These are phyloP conservation scores for Pomacea canaliculata DNA, from an alignment of 2,888 invertebrate species.

Conservation along the genomic window DNA sequence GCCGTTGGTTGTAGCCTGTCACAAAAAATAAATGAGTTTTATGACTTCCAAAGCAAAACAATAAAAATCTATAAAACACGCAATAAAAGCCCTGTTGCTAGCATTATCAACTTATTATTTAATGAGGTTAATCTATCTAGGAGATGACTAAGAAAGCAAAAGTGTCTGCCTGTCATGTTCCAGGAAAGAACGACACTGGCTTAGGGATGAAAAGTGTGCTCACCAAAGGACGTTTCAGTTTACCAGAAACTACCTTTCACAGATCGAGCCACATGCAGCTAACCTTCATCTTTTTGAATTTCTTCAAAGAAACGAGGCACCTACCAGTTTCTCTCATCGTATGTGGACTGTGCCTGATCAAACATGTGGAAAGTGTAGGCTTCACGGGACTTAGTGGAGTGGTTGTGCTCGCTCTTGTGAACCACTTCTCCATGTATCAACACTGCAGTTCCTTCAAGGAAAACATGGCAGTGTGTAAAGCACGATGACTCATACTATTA, in stretches of 20 bases:
- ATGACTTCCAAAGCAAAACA: background rate
- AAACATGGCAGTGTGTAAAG: background rate
- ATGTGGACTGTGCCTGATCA: slow-evolving; percentile 80
- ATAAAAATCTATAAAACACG: background rate
- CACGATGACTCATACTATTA: too few relatives aligned
- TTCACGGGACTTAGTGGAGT: slow-evolving; percentile 85
- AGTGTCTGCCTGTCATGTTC: too few relatives aligned
- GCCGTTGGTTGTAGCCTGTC: slow-evolving; percentile 53
- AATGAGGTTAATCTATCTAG: too few relatives aligned
- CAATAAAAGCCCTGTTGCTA: background rate
- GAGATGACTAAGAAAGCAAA: too few relatives aligned
- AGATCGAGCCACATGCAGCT: too few relatives aligned
- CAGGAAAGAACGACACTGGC: too few relatives aligned
- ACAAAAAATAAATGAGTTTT: slow-evolving; percentile 1
- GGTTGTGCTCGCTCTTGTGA: slow-evolving; percentile 91
- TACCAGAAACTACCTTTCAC: too few relatives aligned
- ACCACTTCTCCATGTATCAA: slow-evolving; percentile 93
- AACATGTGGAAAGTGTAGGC: slow-evolving; percentile 96
- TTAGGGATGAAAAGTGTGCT: too few relatives aligned
- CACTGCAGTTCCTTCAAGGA: slow-evolving; percentile 80
- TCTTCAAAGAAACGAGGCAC: slow-evolving; percentile 7
- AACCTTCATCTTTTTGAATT: too few relatives aligned
- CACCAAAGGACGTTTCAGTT: too few relatives aligned
- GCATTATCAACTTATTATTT: too few relatives aligned
- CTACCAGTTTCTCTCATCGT: slow-evolving; percentile 86